Evolutionary conservation across 1,140 invertebrate genomes (phyloP), one percentile per base, ranked within the genome.

Genomic region (Scaptomyza graminum): DNA sequence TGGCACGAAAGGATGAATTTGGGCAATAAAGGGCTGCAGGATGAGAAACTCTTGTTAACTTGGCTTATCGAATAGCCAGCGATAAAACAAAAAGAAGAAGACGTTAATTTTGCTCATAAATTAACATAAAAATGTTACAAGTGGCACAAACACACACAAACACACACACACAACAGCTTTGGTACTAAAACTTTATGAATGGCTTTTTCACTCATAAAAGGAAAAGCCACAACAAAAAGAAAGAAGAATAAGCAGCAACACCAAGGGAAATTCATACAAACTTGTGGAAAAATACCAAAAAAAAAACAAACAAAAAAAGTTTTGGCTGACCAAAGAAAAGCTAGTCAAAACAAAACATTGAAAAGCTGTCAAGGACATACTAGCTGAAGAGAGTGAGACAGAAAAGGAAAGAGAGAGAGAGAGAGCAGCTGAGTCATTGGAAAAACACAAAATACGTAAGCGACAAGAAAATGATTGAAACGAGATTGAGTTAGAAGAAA

Each of bases 331-430:
- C 13, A 15, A 6, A 41, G 15, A 18, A 59, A 15, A 43, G 39
- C 57, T 47, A 52, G 65, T 52, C 56, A 68, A 68, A 68, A 61
- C 57, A 61, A 68, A 52, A 34, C 65, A 68, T 68, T 68, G 34
- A 68, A 68, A 68, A 39, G 47, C 49, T 52, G 49, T 50, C 59
- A 69, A 55, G 51, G 67, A 70, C 51, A 57, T 13, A n/a, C n/a
- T n/a, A 28, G 4, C 18, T 22, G 18, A 16, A 55, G 44, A 50
- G n/a, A 11, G 25, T 5, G 16, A 12, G 4, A 1, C 4, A 22
- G 37, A 46, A 8, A 11, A 8, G 18, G 25, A 25, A 25, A 2
- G 25, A 25, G 25, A 25, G 25, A 25, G 25, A 31, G 18, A 49
- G 28, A 25, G 25, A 46, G 25, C 31, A 34, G 31, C 31, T 34